Percentiles rank a stretch among this genome's conserved stretches.
Evolutionary conservation across 2,113 vertebrate species (phyloP).

Genomic region (Raja brachyura): DNA sequence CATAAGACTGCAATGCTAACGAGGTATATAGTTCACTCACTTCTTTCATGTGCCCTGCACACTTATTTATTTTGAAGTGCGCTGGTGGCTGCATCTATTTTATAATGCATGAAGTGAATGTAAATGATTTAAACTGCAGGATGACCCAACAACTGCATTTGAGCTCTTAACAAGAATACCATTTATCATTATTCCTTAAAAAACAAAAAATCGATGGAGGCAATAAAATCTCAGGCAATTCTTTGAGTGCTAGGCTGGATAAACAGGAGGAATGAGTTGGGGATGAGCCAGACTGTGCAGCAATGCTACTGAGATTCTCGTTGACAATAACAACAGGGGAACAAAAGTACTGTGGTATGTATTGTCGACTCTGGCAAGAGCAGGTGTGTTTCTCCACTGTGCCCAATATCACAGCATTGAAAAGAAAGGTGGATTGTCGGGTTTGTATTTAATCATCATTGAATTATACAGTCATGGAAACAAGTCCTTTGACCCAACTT

Average conservation of each 20-base stretch:
- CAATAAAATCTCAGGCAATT: not conserved
- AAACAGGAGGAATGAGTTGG: not conserved
- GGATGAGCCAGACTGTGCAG: not conserved
- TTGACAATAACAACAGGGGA: not conserved
- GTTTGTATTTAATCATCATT: too few relatives aligned
- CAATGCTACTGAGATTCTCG: not conserved
- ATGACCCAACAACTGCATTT: not conserved
- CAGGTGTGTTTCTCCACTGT: not conserved
- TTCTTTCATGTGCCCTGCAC: not conserved
- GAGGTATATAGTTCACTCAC: not conserved
- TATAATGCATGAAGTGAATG: constrained; percentile 5
- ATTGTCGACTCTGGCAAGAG: not conserved
- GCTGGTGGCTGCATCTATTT: not conserved
- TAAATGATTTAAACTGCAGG: not conserved
- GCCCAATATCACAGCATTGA: too few relatives aligned
- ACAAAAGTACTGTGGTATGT: not conserved
- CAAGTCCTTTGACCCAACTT: too few relatives aligned
- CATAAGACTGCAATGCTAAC: not conserved
- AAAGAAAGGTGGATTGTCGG: too few relatives aligned
- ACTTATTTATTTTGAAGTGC: not conserved
- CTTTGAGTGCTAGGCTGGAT: not conserved
- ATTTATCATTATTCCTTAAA: not conserved
- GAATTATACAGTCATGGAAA: too few relatives aligned
- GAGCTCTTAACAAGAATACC: not conserved
- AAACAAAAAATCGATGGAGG: not conserved